A percentile compares a stretch with the other conserved stretches of the same genome.
phyloP scores from a whole-genome alignment of 2,113 vertebrate genomes.

The Uria lomvia region DNA sequence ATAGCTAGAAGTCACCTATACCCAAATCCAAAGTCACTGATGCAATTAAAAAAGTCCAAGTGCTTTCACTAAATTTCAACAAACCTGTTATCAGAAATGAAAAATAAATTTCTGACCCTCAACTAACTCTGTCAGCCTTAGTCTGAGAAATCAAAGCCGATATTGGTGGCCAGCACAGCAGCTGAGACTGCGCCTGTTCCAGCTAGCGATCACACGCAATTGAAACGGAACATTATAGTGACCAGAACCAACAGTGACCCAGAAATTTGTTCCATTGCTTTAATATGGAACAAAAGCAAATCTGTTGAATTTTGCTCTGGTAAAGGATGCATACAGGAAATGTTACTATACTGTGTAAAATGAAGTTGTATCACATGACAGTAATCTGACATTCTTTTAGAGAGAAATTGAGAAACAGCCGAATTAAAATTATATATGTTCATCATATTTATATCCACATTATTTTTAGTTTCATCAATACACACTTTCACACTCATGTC shows the following conservation, averaged over 20 bases:
- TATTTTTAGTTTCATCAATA: neutral
- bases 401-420: neutral
- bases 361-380: neutral
- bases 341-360: neutral
- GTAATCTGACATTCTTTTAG: neutral
- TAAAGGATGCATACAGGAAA: neutral
- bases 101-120: neutral
- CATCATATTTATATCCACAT: neutral
- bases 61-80: neutral
- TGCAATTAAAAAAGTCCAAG: neutral
- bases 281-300: accelerated
- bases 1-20: neutral
- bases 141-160: neutral
- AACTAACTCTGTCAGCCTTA: neutral
- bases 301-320: neutral
- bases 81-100: accelerated
- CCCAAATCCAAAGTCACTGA: neutral
- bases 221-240: accelerated
- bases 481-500: no score
- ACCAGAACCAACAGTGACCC: neutral
- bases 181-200: accelerated
- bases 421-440: neutral
- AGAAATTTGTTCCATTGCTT: neutral
- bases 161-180: accelerated
- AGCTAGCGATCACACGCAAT: accelerated